These are phyloP conservation scores for Oostethus manadensis DNA, from an alignment of 2,113 vertebrate species.

Conservation along the genomic window DNA sequence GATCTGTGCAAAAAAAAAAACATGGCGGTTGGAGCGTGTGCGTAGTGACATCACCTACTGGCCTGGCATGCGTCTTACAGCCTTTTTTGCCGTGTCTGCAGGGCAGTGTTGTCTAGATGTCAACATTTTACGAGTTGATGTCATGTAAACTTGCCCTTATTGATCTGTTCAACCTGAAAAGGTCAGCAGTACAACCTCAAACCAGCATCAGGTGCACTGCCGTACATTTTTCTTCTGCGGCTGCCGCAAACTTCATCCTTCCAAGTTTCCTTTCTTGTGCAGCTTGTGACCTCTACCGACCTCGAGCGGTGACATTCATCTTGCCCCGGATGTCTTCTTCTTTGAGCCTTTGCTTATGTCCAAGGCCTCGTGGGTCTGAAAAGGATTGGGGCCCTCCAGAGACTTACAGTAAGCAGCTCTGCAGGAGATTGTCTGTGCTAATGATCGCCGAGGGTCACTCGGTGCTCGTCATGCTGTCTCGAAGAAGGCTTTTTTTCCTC, in stretches of 20 bases:
- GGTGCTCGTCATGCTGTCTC: neutral
- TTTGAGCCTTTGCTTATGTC: conserved; percentile 39
- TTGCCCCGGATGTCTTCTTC: conserved; percentile 21
- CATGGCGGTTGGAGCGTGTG: too few species aligned
- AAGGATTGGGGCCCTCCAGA: conserved; percentile 43
- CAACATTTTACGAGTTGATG: too few species aligned
- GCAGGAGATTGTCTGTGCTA: conserved; percentile 54
- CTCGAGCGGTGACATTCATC: conserved; percentile 46
- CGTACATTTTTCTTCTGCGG: neutral
- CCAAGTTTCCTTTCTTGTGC: conserved; percentile 31
- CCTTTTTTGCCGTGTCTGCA: too few species aligned
- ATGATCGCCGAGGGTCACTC: conserved; percentile 26
- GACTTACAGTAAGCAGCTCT: conserved; percentile 65
- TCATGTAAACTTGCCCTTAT: too few species aligned
- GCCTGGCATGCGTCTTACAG: too few species aligned
- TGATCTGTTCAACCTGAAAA: neutral
- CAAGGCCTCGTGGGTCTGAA: conserved; percentile 41
- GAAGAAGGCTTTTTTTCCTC: too few species aligned
- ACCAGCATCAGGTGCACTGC: neutral
- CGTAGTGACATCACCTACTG: too few species aligned
- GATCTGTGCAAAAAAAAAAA: too few species aligned
- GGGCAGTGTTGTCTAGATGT: too few species aligned
- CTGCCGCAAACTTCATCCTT: neutral
- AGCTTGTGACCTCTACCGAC: conserved; percentile 15
- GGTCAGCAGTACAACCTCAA: neutral